A percentile compares a stretch with the other conserved stretches of the same genome.
phyloP scores from a whole-genome alignment of 1,140 invertebrate species.

The Bombyx mori region ASM3026992v2 NC_085109.1:9763001-9763500 shows the following conservation, averaged over 20 bases:
- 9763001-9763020: slow-evolving; percentile 11
- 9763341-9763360: slow-evolving; percentile 61
- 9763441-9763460: slow-evolving; percentile 54
- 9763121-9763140: slow-evolving; percentile 55
- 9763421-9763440: slow-evolving; percentile 56
- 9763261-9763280: slow-evolving; percentile 53
- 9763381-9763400: slow-evolving; percentile 64
- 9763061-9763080: slow-evolving; percentile 13
- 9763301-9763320: slow-evolving; percentile 67
- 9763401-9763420: slow-evolving; percentile 64
- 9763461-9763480: slow-evolving; percentile 59
- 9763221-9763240: slow-evolving; percentile 39
- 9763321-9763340: slow-evolving; percentile 61
- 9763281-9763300: slow-evolving; percentile 66
- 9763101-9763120: slow-evolving; percentile 34
- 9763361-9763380: slow-evolving; percentile 65
- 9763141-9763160: slow-evolving; percentile 61
- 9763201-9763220: slow-evolving; percentile 42
- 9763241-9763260: slow-evolving; percentile 29
- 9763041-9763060: slow-evolving; percentile 24
- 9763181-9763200: slow-evolving; percentile 59
- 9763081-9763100: slow-evolving; percentile 47
- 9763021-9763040: slow-evolving; percentile 24
- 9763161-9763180: slow-evolving; percentile 62
- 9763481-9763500: slow-evolving; percentile 46